Evolutionary conservation across 2,797 vertebrate species (phyloP).

Genomic region (Erithacus rubecula): DNA sequence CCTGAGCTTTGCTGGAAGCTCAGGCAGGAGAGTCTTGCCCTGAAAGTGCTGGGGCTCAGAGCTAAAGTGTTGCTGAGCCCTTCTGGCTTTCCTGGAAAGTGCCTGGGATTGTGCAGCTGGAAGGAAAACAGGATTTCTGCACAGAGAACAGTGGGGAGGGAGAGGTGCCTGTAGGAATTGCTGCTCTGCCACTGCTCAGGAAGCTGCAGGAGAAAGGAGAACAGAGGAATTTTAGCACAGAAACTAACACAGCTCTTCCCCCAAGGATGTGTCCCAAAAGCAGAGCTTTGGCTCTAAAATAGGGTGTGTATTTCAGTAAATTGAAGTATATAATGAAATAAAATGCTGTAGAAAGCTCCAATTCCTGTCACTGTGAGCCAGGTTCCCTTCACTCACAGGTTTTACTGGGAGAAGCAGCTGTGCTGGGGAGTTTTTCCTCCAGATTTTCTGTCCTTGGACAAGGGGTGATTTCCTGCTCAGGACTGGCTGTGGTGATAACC

Average conservation of each 20-base stretch:
- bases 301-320: neutral
- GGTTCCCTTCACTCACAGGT: neutral
- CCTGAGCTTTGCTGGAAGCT: neutral
- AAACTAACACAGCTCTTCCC: neutral
- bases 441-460: neutral
- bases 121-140: neutral
- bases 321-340: neutral
- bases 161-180: neutral
- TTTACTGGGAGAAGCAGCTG: neutral
- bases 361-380: neutral
- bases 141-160: no score
- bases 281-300: neutral
- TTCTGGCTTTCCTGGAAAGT: neutral
- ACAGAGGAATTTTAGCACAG: neutral
- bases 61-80: neutral
- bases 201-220: neutral
- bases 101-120: neutral
- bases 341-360: neutral
- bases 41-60: neutral
- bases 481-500: neutral
- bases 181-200: neutral
- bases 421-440: neutral
- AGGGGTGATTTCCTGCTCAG: neutral
- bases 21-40: rapidly evolving
- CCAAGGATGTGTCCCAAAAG: neutral